Conservation (phyloP, 2,797 vertebrate genomes). For the Uromys caudimaculatus region DNA sequence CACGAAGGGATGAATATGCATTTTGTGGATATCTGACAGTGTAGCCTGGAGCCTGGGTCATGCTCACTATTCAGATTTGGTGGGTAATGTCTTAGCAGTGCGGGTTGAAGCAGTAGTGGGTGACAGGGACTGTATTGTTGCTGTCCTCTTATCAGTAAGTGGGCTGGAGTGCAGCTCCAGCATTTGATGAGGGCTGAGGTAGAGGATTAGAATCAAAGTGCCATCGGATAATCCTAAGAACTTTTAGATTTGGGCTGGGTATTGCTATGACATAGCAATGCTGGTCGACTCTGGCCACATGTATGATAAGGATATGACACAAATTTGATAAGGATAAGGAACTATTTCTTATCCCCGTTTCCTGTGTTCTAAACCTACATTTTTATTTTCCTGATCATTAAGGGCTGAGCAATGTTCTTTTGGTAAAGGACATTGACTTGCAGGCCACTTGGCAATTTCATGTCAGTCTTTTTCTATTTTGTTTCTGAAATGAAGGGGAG, state of each 20-base stretch:
- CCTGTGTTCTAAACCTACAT: neutral
- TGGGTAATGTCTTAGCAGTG: conserved; percentile 61
- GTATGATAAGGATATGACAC: neutral
- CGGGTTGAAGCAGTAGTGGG: conserved; percentile 69
- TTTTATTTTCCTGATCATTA: neutral
- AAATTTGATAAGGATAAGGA: neutral
- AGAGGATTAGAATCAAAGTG: conserved; percentile 64
- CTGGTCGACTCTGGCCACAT: neutral
- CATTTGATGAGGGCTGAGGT: conserved; percentile 45
- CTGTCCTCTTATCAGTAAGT: conserved; percentile 55
- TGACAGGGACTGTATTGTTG: conserved; percentile 66
- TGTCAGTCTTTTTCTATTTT: neutral
- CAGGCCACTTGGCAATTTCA: neutral
- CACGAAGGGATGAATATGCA: neutral
- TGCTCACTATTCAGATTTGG: conserved; percentile 62
- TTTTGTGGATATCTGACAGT: neutral
- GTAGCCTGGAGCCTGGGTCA: conserved; percentile 50
- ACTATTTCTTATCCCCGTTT: neutral
- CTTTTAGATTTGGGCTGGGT: conserved; percentile 15
- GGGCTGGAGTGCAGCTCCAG: conserved; percentile 13
- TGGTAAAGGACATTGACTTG: neutral
- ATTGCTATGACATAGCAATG: neutral
- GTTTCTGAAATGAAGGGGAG: neutral
- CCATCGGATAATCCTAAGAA: conserved; percentile 13
- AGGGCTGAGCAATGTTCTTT: neutral